Conservation (phyloP, 2,797 vertebrate genomes). For the Hozukius guyotensis region DNA sequence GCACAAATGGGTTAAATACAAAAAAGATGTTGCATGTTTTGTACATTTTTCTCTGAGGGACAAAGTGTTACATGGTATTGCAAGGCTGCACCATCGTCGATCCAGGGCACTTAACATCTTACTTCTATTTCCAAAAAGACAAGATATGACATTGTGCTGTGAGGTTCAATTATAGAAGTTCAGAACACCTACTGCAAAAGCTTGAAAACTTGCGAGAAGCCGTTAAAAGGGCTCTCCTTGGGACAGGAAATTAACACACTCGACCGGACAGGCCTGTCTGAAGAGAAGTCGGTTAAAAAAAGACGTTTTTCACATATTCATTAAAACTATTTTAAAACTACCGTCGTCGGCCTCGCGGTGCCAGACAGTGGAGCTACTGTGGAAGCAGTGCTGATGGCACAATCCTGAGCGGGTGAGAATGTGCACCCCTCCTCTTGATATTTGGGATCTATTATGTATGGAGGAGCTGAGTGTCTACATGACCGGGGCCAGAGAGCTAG, state of each 20-base stretch:
- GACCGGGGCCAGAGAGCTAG: constrained; percentile 60
- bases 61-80: neutral
- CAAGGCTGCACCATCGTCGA: neutral
- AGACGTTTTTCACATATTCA: neutral
- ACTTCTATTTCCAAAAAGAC: neutral
- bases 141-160: neutral
- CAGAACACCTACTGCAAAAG: neutral
- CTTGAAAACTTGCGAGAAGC: neutral
- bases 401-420: constrained; percentile 47
- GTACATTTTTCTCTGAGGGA: neutral
- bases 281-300: neutral
- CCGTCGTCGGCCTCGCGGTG: neutral
- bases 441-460: constrained; percentile 67
- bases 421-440: constrained; percentile 44
- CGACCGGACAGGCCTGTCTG: neutral
- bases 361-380: constrained; percentile 47
- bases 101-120: neutral
- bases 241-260: constrained; percentile 4
- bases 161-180: constrained; percentile 3
- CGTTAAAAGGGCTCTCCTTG: neutral
- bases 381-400: constrained; percentile 33
- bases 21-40: neutral
- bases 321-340: constrained; percentile 29
- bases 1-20: neutral
- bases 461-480: constrained; percentile 67